Evolutionary conservation across 2,113 vertebrate species (phyloP).

Genomic region (Sardina pilchardus): DNA sequence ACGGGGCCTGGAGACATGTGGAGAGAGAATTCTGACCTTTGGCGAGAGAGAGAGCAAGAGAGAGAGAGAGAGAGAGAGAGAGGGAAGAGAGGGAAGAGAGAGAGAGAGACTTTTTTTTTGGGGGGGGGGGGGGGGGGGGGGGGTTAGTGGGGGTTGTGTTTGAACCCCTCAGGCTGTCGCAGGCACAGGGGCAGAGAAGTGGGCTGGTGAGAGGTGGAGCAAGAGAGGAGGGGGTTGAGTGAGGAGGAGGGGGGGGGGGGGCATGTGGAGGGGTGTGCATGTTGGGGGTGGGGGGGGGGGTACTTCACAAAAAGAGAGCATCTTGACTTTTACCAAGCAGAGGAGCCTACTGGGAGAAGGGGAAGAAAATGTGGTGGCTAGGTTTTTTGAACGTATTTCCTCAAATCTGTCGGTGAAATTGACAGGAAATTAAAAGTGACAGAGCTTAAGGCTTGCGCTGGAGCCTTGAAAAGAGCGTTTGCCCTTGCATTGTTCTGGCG

Average conservation of each 20-base stretch:
- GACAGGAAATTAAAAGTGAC: slow-evolving; percentile 75
- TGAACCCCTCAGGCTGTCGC: slow-evolving; percentile 73
- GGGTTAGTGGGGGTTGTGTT: slow-evolving; percentile 65
- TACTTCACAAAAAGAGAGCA: slow-evolving; percentile 46
- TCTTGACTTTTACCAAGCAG: slow-evolving; percentile 43
- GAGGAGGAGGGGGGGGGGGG: slow-evolving; percentile 29
- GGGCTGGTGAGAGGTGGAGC: slow-evolving; percentile 48
- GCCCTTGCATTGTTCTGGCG: slow-evolving; percentile 63
- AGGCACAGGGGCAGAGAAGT: slow-evolving; percentile 63
- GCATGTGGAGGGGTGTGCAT: neutral
- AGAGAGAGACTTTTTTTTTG: neutral
- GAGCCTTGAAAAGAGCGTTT: slow-evolving; percentile 64
- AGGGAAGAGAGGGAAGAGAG: no score
- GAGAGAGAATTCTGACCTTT: slow-evolving; percentile 73
- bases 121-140: neutral
- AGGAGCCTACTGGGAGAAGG: slow-evolving; percentile 5
- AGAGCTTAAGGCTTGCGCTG: slow-evolving; percentile 67
- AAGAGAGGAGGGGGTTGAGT: slow-evolving; percentile 38
- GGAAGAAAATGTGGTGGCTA: slow-evolving; percentile 57
- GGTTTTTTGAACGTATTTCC: slow-evolving; percentile 56
- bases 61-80: no score
- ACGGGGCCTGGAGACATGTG: slow-evolving; percentile 63
- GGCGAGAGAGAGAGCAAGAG: slow-evolving; percentile 38
- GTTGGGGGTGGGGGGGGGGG: slow-evolving; percentile 1
- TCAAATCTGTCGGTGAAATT: slow-evolving; percentile 66